phyloP scores from a whole-genome alignment of 2,888 invertebrate genomes.

The Cerastis rubricosa region DNA sequence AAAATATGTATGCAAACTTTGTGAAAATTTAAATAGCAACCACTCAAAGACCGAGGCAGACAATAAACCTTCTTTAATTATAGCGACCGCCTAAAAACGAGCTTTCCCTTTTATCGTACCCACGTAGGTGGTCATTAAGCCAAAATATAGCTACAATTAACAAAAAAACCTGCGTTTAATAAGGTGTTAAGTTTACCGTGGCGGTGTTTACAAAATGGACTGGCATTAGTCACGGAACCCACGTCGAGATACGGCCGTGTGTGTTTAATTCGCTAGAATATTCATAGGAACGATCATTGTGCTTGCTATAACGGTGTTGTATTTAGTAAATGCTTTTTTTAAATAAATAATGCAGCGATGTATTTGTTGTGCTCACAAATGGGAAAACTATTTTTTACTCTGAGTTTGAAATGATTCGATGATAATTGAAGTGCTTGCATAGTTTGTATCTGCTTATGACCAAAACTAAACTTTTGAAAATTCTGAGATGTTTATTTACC shows the following conservation, averaged over 20 bases:
- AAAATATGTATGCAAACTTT: constrained; percentile 66
- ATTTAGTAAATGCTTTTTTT: constrained; percentile 37
- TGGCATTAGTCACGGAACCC: constrained; percentile 81
- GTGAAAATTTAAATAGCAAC: constrained; percentile 69
- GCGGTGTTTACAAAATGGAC: constrained; percentile 82
- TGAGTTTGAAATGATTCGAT: background rate
- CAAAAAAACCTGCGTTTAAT: constrained; percentile 88
- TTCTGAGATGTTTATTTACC: background rate
- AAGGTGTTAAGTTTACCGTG: constrained; percentile 87
- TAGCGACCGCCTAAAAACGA: constrained; percentile 77
- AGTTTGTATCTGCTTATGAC: background rate
- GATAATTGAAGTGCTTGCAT: background rate
- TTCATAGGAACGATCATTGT: constrained; percentile 52
- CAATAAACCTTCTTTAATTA: constrained; percentile 87
- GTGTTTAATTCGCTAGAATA: constrained; percentile 61
- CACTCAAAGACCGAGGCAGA: constrained; percentile 77
- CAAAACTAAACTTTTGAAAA: background rate
- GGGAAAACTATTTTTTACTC: background rate
- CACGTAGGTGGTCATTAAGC: constrained; percentile 85
- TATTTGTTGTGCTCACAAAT: background rate
- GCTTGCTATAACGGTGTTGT: constrained; percentile 27
- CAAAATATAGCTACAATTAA: constrained; percentile 88
- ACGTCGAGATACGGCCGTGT: constrained; percentile 56
- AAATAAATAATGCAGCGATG: background rate
- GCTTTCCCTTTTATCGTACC: constrained; percentile 85